Percentiles rank a stretch among this genome's conserved stretches.
Evolutionary conservation across 2,888 invertebrate species (phyloP).

Genomic region (Microctonus brassicae): DNA sequence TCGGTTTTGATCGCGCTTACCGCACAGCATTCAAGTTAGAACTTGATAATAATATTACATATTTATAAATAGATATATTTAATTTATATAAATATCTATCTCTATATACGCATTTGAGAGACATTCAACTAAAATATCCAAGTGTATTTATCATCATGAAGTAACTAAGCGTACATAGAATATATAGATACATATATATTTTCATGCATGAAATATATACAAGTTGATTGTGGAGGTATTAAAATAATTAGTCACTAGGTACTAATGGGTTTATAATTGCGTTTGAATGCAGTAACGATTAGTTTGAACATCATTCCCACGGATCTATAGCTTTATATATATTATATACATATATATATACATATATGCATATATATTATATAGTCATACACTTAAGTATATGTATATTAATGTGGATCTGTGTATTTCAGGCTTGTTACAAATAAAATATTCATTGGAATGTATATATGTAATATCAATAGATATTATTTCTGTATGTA

Average conservation of each 20-base stretch:
- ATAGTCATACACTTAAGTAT: too few relatives aligned
- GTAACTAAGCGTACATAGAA: not conserved
- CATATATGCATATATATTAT: not conserved
- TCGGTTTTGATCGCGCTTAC: slow-evolving; percentile 50
- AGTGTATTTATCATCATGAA: not conserved
- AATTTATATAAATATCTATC: too few relatives aligned
- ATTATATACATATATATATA: too few relatives aligned
- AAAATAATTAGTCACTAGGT: slow-evolving; percentile 44
- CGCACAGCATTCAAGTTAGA: not conserved
- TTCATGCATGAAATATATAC: not conserved
- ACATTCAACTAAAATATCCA: not conserved
- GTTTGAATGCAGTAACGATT: slow-evolving; percentile 59
- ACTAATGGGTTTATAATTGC: slow-evolving; percentile 67
- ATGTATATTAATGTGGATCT: too few relatives aligned
- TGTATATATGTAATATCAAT: too few relatives aligned
- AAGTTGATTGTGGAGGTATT: slow-evolving; percentile 24
- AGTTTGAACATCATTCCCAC: slow-evolving; percentile 56
- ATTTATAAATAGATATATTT: not conserved
- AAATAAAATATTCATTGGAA: too few relatives aligned
- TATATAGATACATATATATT: not conserved
- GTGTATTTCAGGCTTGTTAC: too few relatives aligned
- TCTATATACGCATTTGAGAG: not conserved
- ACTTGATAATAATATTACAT: not conserved
- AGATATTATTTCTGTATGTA: not conserved
- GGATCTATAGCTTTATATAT: slow-evolving; percentile 17